Conservation (phyloP, 2,113 vertebrate genomes). For the Leucopsar rothschildi region DNA sequence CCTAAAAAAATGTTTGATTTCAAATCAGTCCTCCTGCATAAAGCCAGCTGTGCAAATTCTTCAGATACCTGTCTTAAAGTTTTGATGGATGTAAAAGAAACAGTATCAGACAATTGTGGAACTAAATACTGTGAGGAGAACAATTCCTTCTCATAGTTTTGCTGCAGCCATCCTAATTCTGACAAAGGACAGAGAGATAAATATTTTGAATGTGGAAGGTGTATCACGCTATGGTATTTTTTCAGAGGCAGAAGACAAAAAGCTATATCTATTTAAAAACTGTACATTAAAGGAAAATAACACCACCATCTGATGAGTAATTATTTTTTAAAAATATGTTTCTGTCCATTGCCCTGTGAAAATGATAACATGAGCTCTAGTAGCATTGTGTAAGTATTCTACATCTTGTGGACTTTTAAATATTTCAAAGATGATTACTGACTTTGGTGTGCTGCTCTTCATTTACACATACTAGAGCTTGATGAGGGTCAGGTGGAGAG, state of each 20-base stretch:
- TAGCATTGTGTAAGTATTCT: neutral
- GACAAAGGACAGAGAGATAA: neutral
- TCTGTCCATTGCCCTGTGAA: neutral
- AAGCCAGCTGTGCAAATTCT: neutral
- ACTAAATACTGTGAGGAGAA: neutral
- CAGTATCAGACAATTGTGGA: neutral
- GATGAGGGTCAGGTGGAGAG: neutral
- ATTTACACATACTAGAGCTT: neutral
- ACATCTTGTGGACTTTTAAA: neutral
- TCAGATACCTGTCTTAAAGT: neutral
- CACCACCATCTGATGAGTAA: neutral
- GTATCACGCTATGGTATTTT: neutral
- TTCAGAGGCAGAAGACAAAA: neutral
- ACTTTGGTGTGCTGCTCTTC: neutral
- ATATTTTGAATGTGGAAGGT: neutral
- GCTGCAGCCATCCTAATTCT: neutral
- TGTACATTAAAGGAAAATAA: neutral
- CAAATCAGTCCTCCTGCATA: neutral
- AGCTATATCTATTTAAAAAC: neutral
- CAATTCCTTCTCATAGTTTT: neutral
- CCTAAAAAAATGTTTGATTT: neutral
- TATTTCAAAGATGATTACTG: neutral
- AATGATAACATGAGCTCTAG: neutral
- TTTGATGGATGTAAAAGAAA: neutral
- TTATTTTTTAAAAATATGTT: neutral